Percentiles rank a stretch among this genome's conserved stretches.
Evolutionary conservation across 1,140 invertebrate genomes (phyloP).

Genomic region (Aphaenogaster rudis): DNA sequence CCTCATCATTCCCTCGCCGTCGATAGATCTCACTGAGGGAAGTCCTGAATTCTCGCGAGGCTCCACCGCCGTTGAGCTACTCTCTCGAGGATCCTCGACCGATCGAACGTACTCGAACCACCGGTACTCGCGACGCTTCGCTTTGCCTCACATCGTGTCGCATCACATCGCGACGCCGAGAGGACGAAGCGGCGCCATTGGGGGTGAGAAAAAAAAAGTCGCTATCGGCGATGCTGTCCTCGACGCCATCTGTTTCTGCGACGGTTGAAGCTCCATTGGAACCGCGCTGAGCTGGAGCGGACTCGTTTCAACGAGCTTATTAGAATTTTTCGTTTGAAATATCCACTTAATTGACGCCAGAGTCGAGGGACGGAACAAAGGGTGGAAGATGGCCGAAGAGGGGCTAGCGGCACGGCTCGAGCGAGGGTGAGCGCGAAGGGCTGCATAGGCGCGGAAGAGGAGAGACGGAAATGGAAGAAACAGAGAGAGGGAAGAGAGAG

Average conservation of each 20-base stretch:
- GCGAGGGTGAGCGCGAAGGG: constrained; percentile 46
- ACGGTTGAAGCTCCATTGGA: constrained; percentile 56
- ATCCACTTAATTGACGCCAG: constrained; percentile 79
- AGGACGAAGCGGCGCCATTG: constrained; percentile 7
- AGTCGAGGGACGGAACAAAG: constrained; percentile 67
- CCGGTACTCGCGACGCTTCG: neutral
- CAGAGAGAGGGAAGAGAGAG: constrained; percentile 30
- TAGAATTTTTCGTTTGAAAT: constrained; percentile 80
- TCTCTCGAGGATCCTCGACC: constrained; percentile 44
- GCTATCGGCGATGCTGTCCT: constrained; percentile 26
- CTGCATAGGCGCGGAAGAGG: constrained; percentile 18
- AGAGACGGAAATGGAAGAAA: constrained; percentile 2
- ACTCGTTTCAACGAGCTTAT: constrained; percentile 68
- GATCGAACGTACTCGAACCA: constrained; percentile 53
- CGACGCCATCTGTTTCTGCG: constrained; percentile 19
- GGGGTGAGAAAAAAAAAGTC: constrained; percentile 3
- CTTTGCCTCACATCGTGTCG: neutral
- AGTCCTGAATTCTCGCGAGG: constrained; percentile 50
- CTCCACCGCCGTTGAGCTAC: constrained; percentile 2
- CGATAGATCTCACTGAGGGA: constrained; percentile 55
- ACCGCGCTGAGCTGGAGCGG: constrained; percentile 18
- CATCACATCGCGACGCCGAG: neutral
- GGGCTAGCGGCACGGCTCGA: constrained; percentile 22
- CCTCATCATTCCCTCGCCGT: constrained; percentile 3
- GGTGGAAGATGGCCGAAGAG: constrained; percentile 66